phyloP scores from a whole-genome alignment of 37 sponge, comb jelly and placozoan species.

The Petrosia ficiformis region DNA sequence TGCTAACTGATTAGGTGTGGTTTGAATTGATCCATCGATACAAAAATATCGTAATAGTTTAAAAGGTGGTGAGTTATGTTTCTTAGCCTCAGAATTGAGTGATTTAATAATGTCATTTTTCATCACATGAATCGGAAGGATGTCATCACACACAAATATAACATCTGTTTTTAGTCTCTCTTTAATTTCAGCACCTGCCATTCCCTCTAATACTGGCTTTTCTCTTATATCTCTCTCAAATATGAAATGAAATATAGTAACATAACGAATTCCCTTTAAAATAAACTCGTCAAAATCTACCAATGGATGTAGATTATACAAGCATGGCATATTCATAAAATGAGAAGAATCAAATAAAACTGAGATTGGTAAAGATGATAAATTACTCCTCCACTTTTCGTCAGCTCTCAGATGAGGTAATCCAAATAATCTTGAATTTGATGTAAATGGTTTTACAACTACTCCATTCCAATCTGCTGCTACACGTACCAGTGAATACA shows the following conservation, averaged over 20 bases:
- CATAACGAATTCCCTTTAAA: background rate
- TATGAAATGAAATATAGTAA: constrained; percentile 32
- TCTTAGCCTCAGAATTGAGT: background rate
- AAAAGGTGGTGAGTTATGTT: constrained; percentile 8
- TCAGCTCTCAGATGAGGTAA: constrained; percentile 31
- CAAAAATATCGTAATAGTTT: constrained; percentile 23
- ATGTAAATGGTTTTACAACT: constrained; percentile 36
- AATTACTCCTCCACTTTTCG: background rate
- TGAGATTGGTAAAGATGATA: constrained; percentile 15
- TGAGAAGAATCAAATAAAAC: constrained; percentile 12
- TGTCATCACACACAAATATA: background rate
- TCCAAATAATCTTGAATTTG: constrained; percentile 49
- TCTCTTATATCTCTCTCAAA: constrained; percentile 12
- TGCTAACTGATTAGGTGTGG: constrained; percentile 1
- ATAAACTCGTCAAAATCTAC: constrained; percentile 18
- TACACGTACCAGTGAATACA: constrained; percentile 19
- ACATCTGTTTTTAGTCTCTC: constrained; percentile 12
- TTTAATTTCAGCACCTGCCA: background rate
- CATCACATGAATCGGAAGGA: background rate
- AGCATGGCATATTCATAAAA: background rate
- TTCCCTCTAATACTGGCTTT: background rate
- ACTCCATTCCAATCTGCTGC: constrained; percentile 11
- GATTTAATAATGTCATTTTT: background rate
- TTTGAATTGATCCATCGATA: constrained; percentile 15
- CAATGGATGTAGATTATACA: background rate